phyloP scores from a whole-genome alignment of 2,888 invertebrate genomes.

The Gasteruption jaculator region DNA sequence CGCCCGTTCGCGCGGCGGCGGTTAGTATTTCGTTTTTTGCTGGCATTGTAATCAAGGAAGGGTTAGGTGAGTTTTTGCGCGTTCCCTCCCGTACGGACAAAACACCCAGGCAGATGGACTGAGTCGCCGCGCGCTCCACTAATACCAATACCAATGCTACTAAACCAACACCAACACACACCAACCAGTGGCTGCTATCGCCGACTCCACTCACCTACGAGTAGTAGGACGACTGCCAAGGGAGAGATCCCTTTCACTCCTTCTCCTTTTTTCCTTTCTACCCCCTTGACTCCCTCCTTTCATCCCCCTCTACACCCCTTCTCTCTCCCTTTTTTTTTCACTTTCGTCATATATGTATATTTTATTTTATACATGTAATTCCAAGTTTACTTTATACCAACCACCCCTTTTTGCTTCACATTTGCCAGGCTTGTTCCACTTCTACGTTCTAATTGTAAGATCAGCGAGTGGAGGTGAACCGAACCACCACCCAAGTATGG shows the following conservation, averaged over 20 bases:
- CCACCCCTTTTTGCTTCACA: no score
- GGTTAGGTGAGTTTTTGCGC: slow-evolving; percentile 51
- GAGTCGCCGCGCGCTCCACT: slow-evolving; percentile 47
- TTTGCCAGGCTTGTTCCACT: no score
- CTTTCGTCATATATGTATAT: no score
- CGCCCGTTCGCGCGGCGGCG: slow-evolving; percentile 47
- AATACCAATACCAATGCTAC: no score
- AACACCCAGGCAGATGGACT: slow-evolving; percentile 50
- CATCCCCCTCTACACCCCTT: slow-evolving; percentile 12
- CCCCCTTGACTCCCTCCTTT: slow-evolving; percentile 21
- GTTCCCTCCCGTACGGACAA: slow-evolving; percentile 35
- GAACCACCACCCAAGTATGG: no score
- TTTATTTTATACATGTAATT: no score
- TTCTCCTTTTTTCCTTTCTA: slow-evolving; percentile 16
- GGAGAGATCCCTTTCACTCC: slow-evolving; percentile 1
- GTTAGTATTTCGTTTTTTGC: slow-evolving; percentile 53
- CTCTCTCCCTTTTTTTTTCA: slow-evolving; percentile 13
- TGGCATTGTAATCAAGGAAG: slow-evolving; percentile 53
- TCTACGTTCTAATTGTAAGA: no score
- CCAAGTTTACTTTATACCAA: no score
- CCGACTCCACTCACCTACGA: not conserved
- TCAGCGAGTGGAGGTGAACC: no score
- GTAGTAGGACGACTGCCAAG: not conserved
- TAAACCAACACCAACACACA: no score
- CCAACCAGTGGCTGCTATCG: no score